phyloP scores from a whole-genome alignment of 2,888 invertebrate species.

The Thera obeliscata region DNA sequence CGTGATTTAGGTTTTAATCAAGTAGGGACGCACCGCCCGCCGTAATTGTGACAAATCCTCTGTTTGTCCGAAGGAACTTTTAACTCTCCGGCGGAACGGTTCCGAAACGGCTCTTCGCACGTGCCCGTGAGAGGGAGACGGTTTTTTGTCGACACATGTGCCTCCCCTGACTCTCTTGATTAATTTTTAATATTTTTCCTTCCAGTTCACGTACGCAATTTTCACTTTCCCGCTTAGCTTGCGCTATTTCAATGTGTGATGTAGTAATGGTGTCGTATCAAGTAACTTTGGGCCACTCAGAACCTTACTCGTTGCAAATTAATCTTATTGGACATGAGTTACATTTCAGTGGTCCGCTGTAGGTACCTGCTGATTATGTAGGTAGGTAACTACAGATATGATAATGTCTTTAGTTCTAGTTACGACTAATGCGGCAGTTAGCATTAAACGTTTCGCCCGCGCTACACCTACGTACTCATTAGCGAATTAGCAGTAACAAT shows the following conservation, averaged over 20 bases:
- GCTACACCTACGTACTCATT: conserved; percentile 83
- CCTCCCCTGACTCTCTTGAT: conserved; percentile 72
- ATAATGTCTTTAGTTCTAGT: conserved; percentile 58
- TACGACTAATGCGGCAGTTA: conserved; percentile 69
- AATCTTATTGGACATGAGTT: not conserved
- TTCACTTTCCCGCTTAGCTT: conserved; percentile 77
- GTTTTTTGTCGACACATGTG: conserved; percentile 84
- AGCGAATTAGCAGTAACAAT: conserved; percentile 81
- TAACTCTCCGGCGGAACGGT: conserved; percentile 77
- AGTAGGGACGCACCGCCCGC: conserved; percentile 80
- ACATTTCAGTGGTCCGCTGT: not conserved
- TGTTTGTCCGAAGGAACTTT: conserved; percentile 84
- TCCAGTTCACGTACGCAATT: conserved; percentile 84
- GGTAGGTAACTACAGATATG: conserved; percentile 7
- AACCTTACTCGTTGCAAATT: conserved; percentile 1
- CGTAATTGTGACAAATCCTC: conserved; percentile 85
- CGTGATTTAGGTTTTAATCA: conserved; percentile 85
- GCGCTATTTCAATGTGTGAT: conserved; percentile 53
- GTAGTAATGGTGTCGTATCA: conserved; percentile 36
- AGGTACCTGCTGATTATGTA: conserved; percentile 6
- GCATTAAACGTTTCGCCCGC: conserved; percentile 77
- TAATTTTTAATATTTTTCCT: conserved; percentile 85
- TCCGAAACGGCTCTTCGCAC: conserved; percentile 80
- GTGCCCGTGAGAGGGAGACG: conserved; percentile 75
- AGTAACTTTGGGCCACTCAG: conserved; percentile 26